Evolutionary conservation across 2,797 vertebrate species (phyloP).

Genomic region (Anableps anableps): DNA sequence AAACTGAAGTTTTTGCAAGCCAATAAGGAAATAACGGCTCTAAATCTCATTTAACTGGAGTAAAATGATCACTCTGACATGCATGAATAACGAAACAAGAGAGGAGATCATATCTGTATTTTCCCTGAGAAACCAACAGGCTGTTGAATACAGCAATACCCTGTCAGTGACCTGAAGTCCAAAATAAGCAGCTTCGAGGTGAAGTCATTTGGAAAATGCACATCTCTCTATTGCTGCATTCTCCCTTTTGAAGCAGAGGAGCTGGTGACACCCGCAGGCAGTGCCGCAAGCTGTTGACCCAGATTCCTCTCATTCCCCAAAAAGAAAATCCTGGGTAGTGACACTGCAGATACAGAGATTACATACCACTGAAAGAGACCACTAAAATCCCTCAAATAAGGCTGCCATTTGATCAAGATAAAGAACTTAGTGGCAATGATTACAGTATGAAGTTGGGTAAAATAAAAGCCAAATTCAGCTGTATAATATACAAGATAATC

Average conservation of each 20-base stretch:
- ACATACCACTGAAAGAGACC: not conserved
- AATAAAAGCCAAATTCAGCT: not conserved
- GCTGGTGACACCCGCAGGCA: constrained; percentile 4
- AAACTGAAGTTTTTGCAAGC: not conserved
- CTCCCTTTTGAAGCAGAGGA: constrained; percentile 7
- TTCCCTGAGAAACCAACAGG: constrained; percentile 10
- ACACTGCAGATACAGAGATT: not conserved
- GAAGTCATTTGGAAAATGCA: not conserved
- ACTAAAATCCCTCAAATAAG: not conserved
- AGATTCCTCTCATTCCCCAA: not conserved
- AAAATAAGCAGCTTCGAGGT: not conserved
- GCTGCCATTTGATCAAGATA: not conserved
- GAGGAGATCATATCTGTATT: not conserved
- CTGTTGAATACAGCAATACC: not conserved
- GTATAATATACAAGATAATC: not conserved
- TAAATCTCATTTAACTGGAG: not conserved
- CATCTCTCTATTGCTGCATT: not conserved
- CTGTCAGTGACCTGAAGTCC: constrained; percentile 1
- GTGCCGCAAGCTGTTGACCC: constrained; percentile 9
- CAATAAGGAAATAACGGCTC: not conserved
- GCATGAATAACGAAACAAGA: not conserved
- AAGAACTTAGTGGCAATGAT: not conserved
- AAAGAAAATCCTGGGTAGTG: not conserved
- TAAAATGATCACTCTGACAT: not conserved
- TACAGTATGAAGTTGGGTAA: not conserved